A percentile compares a stretch with the other conserved stretches of the same genome.
phyloP scores from a whole-genome alignment of 2,888 invertebrate species.

The Lochmaea crataegi region DNA sequence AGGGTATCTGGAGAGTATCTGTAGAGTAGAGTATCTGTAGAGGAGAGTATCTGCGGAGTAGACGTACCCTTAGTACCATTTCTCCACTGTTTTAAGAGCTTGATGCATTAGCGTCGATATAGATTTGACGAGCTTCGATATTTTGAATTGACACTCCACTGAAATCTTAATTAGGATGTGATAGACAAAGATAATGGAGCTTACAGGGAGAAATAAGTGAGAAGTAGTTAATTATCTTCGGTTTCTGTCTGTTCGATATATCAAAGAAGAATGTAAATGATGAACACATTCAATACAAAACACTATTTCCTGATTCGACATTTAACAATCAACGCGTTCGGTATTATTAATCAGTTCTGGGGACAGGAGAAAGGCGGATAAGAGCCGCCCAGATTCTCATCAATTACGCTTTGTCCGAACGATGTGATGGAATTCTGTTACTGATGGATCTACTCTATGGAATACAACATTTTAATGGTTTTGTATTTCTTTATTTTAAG shows the following conservation, averaged over 20 bases:
- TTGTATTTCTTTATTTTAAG: background rate
- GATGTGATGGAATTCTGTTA: conserved; percentile 36
- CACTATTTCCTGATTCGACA: conserved; percentile 38
- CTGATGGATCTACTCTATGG: conserved; percentile 23
- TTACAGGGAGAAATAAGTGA: too few species aligned
- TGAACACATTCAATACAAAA: conserved; percentile 42
- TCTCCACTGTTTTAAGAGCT: too few species aligned
- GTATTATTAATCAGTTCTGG: conserved; percentile 48
- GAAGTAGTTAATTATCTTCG: too few species aligned
- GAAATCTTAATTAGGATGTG: too few species aligned
- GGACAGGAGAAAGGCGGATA: conserved; percentile 48
- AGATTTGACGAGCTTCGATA: too few species aligned
- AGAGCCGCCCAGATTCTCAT: conserved; percentile 39
- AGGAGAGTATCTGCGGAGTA: too few species aligned
- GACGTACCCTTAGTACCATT: too few species aligned
- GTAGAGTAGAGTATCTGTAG: too few species aligned
- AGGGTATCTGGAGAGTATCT: too few species aligned
- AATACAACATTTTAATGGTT: background rate
- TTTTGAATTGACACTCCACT: too few species aligned
- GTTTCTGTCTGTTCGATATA: background rate
- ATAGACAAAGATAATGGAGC: too few species aligned
- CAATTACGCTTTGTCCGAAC: conserved; percentile 40
- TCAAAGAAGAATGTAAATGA: conserved; percentile 45
- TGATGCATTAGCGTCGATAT: too few species aligned
- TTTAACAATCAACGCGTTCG: conserved; percentile 43